These are phyloP conservation scores for Steinernema feltiae DNA, from an alignment of 1,140 invertebrate species.

Conservation along the genomic window DNA sequence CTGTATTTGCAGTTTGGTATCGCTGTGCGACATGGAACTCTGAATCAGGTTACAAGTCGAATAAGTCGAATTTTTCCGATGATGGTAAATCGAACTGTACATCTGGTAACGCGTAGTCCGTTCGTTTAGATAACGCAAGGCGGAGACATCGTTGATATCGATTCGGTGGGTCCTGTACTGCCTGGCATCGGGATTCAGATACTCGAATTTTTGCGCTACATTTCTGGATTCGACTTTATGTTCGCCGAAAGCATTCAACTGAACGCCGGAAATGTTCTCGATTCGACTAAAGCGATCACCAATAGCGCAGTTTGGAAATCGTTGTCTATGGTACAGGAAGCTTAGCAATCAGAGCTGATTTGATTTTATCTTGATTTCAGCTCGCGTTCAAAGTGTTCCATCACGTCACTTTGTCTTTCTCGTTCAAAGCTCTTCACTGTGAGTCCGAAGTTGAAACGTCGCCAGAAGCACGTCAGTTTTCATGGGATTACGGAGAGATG, in stretches of 20 bases:
- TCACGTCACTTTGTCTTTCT: background rate
- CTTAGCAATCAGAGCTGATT: background rate
- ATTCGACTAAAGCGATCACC: background rate
- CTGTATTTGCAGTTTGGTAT: background rate
- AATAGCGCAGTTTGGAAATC: background rate
- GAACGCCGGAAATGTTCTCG: background rate
- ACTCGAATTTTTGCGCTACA: background rate
- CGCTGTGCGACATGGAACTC: background rate
- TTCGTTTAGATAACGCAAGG: background rate
- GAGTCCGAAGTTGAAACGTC: background rate
- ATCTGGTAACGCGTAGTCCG: too few species aligned
- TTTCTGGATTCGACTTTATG: constrained; percentile 5
- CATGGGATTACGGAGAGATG: constrained; percentile 2
- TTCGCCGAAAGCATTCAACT: background rate
- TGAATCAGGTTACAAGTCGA: background rate
- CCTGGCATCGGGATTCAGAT: background rate
- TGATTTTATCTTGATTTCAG: too few species aligned
- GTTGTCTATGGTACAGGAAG: background rate
- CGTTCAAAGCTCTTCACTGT: background rate
- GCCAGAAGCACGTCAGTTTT: background rate
- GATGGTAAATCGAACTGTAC: too few species aligned
- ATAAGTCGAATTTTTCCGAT: background rate
- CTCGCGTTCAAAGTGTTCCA: constrained; percentile 13
- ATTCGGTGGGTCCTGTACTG: background rate
- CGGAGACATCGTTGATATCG: background rate